Evolutionary conservation across 2,113 vertebrate species (phyloP).

Genomic region (Bufo gargarizans): DNA sequence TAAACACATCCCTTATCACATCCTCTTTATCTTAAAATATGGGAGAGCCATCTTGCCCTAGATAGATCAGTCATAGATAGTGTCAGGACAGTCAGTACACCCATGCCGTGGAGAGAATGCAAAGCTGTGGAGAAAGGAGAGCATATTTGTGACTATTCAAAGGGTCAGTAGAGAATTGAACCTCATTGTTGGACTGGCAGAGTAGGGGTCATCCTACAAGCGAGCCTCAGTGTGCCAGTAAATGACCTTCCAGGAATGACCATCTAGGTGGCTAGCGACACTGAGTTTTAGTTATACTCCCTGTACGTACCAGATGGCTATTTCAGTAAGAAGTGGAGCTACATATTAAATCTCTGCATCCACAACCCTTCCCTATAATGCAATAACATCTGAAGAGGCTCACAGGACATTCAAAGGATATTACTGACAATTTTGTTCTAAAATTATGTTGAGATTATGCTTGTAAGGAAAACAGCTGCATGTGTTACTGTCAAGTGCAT

Average conservation of each 20-base stretch:
- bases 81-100: too few species aligned
- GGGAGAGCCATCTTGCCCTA: too few species aligned
- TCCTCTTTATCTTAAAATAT: too few species aligned
- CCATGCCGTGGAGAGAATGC: too few species aligned
- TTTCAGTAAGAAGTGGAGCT: not conserved
- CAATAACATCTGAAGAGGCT: slow-evolving; percentile 27
- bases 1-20: too few species aligned
- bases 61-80: too few species aligned
- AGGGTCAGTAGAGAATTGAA: not conserved
- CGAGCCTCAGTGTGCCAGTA: not conserved
- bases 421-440: slow-evolving; percentile 27
- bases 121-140: too few species aligned
- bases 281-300: not conserved
- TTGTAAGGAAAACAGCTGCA: slow-evolving; percentile 33
- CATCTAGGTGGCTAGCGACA: not conserved
- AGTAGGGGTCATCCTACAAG: not conserved
- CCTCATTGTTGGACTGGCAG: not conserved
- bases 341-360: not conserved
- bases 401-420: not conserved
- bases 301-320: not conserved
- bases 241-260: not conserved
- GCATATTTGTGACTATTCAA: too few species aligned
- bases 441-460: slow-evolving; percentile 37
- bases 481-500: slow-evolving; percentile 2
- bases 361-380: not conserved